A percentile compares a stretch with the other conserved stretches of the same genome.
Evolutionary conservation across 1,140 invertebrate genomes (phyloP).

Genomic region (Drosophila truncata): DNA sequence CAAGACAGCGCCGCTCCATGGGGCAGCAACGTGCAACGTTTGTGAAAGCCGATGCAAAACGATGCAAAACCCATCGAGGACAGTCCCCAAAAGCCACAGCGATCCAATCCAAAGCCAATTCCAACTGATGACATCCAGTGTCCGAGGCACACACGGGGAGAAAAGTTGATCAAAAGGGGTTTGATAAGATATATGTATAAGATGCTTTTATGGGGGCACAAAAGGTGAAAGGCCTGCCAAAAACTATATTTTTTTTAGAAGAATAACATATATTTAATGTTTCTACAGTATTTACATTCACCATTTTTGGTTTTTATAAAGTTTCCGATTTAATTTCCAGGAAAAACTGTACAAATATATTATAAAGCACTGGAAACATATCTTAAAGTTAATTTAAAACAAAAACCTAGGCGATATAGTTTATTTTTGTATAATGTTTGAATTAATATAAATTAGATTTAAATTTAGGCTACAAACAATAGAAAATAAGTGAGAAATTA

Average conservation of each 20-base stretch:
- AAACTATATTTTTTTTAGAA: too few species aligned
- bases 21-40: slow-evolving; percentile 13
- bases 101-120: not conserved
- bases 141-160: not conserved
- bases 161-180: not conserved
- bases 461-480: not conserved
- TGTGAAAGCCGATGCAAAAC: slow-evolving; percentile 18
- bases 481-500: not conserved
- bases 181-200: not conserved
- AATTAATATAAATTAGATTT: not conserved
- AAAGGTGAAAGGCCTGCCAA: not conserved
- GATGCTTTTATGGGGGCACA: not conserved
- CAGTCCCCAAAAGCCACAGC: not conserved
- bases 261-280: too few species aligned
- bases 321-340: not conserved
- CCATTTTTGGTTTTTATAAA: too few species aligned
- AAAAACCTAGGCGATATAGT: not conserved
- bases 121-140: slow-evolving; percentile 7
- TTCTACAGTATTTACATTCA: too few species aligned
- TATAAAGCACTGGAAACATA: not conserved
- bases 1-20: not conserved
- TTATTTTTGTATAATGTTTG: not conserved
- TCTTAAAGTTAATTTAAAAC: not conserved
- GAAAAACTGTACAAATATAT: not conserved
- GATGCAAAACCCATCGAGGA: slow-evolving; percentile 9